Percentiles rank a stretch among this genome's conserved stretches.
phyloP scores from a whole-genome alignment of 2,113 vertebrate species.

The Synchiropus splendidus region DNA sequence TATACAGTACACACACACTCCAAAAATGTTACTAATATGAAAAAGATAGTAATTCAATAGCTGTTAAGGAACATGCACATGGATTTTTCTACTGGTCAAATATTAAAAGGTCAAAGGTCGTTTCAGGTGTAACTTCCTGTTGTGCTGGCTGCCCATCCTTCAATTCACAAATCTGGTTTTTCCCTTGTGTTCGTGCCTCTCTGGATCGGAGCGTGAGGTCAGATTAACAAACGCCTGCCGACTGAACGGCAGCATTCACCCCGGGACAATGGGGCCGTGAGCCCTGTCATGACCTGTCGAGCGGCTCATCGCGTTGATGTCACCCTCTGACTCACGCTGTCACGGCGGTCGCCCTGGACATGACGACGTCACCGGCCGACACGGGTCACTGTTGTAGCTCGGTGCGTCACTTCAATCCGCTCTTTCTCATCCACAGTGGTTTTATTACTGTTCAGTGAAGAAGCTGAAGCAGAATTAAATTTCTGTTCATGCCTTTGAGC shows the following conservation, averaged over 20 bases:
- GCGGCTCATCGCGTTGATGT: slow-evolving; percentile 66
- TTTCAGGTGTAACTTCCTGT: too few relatives aligned
- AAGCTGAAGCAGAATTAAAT: too few relatives aligned
- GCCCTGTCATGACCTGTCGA: slow-evolving; percentile 68
- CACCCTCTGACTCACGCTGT: slow-evolving; percentile 73
- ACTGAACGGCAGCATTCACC: slow-evolving; percentile 73
- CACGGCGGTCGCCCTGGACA: slow-evolving; percentile 52
- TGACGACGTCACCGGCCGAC: slow-evolving; percentile 61
- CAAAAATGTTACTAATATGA: too few relatives aligned
- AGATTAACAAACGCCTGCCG: slow-evolving; percentile 66
- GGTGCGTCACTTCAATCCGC: not conserved
- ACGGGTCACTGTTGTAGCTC: slow-evolving; percentile 34
- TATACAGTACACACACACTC: too few relatives aligned
- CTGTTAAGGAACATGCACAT: too few relatives aligned
- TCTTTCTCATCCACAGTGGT: slow-evolving; percentile 13
- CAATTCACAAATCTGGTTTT: too few relatives aligned
- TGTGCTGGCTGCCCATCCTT: too few relatives aligned
- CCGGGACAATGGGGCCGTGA: slow-evolving; percentile 65
- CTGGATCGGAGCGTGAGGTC: slow-evolving; percentile 55
- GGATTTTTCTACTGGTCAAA: too few relatives aligned
- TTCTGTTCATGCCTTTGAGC: too few relatives aligned
- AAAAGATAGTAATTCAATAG: too few relatives aligned
- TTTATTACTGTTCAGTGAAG: slow-evolving; percentile 17
- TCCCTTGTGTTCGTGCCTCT: slow-evolving; percentile 51
- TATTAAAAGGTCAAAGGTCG: too few relatives aligned